Evolutionary conservation across 1,140 invertebrate genomes (phyloP).

Genomic region (Trichonephila clavata): DNA sequence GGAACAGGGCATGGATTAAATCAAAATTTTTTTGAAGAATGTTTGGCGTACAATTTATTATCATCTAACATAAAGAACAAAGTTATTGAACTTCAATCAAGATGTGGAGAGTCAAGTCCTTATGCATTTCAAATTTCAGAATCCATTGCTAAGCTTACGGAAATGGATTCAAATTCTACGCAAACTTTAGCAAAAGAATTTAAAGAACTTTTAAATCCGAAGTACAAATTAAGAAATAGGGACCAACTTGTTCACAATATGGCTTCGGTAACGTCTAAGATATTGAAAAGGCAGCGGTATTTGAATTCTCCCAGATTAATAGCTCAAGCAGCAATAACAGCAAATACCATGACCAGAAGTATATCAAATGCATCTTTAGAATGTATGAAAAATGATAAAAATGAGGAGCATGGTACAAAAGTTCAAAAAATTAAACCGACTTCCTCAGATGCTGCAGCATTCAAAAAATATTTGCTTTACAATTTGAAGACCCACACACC

Average conservation of each 20-base stretch:
- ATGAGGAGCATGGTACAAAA: no score
- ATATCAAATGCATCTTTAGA: neutral
- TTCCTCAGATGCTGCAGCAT: neutral
- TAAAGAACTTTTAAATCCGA: slow-evolving; percentile 8
- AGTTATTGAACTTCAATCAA: neutral
- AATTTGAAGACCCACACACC: slow-evolving; percentile 12
- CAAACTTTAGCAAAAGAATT: neutral
- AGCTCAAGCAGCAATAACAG: slow-evolving; percentile 25
- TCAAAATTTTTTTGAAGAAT: slow-evolving; percentile 17
- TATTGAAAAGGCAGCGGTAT: neutral
- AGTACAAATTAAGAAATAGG: neutral
- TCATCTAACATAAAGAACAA: neutral
- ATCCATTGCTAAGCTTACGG: neutral
- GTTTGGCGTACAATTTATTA: slow-evolving; percentile 11
- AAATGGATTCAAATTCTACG: neutral
- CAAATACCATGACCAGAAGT: neutral
- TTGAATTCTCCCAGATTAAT: neutral
- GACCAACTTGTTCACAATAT: neutral
- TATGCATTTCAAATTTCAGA: neutral
- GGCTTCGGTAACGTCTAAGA: neutral
- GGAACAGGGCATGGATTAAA: neutral
- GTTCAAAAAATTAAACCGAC: neutral
- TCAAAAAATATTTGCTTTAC: slow-evolving; percentile 2
- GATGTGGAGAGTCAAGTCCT: neutral
- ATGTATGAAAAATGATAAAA: neutral